Conservation (phyloP, 2,797 vertebrate genomes). For the Eospalax fontanierii region DNA sequence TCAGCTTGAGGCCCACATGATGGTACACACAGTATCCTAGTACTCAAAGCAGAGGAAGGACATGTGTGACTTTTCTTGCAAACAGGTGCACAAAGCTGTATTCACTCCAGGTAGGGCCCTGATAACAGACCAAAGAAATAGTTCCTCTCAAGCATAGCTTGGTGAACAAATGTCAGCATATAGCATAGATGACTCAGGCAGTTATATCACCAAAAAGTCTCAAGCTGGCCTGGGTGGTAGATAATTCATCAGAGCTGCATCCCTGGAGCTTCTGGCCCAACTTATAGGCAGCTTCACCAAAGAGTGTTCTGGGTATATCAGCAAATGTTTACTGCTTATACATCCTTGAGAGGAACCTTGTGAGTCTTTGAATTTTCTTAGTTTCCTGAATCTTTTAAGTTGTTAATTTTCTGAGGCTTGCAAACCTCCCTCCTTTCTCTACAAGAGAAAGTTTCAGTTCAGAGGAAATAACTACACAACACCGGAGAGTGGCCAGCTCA, state of each 20-base stretch:
- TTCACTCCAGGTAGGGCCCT: not conserved
- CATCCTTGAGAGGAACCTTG: not conserved
- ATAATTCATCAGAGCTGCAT: too few relatives aligned
- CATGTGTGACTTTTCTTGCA: not conserved
- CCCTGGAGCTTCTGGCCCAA: too few relatives aligned
- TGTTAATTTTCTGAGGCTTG: not conserved
- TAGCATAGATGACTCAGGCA: not conserved
- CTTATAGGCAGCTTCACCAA: too few relatives aligned
- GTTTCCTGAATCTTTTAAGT: not conserved
- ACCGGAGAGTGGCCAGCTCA: not conserved
- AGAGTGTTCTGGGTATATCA: too few relatives aligned
- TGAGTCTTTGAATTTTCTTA: too few relatives aligned
- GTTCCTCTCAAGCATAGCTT: not conserved
- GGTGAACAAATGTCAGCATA: not conserved
- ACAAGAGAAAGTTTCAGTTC: not conserved
- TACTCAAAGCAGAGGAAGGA: not conserved
- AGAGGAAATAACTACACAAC: not conserved
- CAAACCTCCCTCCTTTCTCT: not conserved
- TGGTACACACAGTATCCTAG: not conserved
- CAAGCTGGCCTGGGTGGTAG: too few relatives aligned
- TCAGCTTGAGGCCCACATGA: not conserved
- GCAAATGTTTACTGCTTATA: not conserved
- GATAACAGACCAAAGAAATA: not conserved
- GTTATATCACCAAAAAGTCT: too few relatives aligned
- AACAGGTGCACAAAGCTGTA: not conserved